Evolutionary conservation across 2,888 invertebrate genomes (phyloP).

Genomic region (Poecilobothrus nobilitatus): DNA sequence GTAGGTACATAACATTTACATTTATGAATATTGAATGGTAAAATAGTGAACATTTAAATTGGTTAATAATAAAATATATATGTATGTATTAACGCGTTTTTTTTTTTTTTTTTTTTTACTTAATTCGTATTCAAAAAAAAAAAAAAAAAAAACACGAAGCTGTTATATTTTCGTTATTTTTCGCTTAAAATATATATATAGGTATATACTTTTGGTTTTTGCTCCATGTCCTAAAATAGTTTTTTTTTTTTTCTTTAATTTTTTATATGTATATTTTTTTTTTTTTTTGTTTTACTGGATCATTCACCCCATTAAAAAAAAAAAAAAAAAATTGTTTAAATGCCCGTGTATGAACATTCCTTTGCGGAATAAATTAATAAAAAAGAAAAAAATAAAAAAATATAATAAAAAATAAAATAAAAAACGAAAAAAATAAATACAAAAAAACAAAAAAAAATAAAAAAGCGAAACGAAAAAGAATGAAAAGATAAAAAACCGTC

Average conservation of each 20-base stretch:
- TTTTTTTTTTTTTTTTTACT: too few relatives aligned
- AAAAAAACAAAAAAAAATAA: not conserved
- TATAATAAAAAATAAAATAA: not conserved
- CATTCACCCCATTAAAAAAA: constrained; percentile 12
- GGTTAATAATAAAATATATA: too few relatives aligned
- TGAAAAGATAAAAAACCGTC: not conserved
- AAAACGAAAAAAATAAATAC: too few relatives aligned
- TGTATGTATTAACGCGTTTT: too few relatives aligned
- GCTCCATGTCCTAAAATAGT: constrained; percentile 14
- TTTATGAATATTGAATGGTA: too few relatives aligned
- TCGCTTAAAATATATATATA: not conserved
- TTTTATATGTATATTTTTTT: constrained; percentile 9
- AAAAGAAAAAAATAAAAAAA: not conserved
- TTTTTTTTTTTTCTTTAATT: constrained; percentile 14
- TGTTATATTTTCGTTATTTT: not conserved
- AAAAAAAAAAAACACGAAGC: not conserved
- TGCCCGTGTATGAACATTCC: constrained; percentile 21
- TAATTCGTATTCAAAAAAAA: too few relatives aligned
- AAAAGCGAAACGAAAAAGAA: not conserved
- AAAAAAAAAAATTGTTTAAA: constrained; percentile 16
- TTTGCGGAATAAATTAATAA: constrained; percentile 11
- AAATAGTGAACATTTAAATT: too few relatives aligned
- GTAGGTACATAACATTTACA: too few relatives aligned
- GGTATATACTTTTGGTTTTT: constrained; percentile 15
- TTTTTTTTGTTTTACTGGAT: constrained; percentile 12